Evolutionary conservation across 2,113 vertebrate species (phyloP), one percentile per base, ranked within the genome.

Genomic region (Nanger granti): DNA sequence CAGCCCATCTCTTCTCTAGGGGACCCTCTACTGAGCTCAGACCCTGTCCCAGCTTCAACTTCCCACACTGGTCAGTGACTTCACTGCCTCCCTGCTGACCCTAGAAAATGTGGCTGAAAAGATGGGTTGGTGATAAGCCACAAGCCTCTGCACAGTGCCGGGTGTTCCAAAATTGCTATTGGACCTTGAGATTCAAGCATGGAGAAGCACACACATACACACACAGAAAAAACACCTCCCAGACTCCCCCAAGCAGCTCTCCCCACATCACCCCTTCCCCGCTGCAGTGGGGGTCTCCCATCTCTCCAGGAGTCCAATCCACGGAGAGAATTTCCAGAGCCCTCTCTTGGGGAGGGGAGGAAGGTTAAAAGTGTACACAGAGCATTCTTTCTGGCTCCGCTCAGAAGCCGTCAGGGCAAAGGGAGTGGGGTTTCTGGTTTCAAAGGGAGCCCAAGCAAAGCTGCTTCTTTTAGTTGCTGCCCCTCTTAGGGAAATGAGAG

Each of bases 341-440:
- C 79, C 49, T 37, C 34, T 29, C 59, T 57, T 7, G 13, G 69
- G 73, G 49, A 26, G 69, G 49, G 69, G 24, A 52, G 59, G 73
- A 89, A 92, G 87, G 80, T 88, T 59, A 97, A 80, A 69, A 55
- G 84, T 80, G 83, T 49, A 69, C 31, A 15, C 2, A 59, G 2
- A 44, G 59, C 59, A 89, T 96, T 98, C 97, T 97, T 97, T 97
- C 97, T 97, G 97, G 98, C 98, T 98, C 95, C 7, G 11, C 97
- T 98, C 98, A 95, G 96, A 95, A 93, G 97, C 97, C 64, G 31
- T 92, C 97, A 95, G 96, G 95, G 86, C 90, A 84, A 85, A 98
- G 64, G 94, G 97, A 96, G 97, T 89, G 44, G 97, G 97, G 98
- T 97, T 98, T 98, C 98, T 98, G 94, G 96, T 98, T 99, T 98